Base-by-base conservation (phyloP, 2,888 invertebrate genomes). In the Troilus luridus region DNA sequence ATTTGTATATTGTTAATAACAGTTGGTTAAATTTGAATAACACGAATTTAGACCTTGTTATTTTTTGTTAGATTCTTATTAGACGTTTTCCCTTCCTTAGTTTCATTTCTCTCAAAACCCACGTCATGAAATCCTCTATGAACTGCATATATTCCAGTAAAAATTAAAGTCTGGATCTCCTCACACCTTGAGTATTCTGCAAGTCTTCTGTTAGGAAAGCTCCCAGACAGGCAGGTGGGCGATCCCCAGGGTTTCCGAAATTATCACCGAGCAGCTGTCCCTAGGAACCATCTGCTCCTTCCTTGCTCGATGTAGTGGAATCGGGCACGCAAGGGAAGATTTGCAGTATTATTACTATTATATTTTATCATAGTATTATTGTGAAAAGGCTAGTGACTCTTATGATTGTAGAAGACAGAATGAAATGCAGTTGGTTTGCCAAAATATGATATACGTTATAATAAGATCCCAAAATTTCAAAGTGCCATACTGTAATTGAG, bases 201-300 rank as follows among this genome's bases (percentile, higher is more conserved):
- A 12, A 24, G 21, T 12, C 67, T 14, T 14, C 41, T 41, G 27
- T 5, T 27, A 77, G 17, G 72, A 14, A 77, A 77, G 17, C 72
- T 7, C 3, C 9, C 41, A 77, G 41, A 41, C 41, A 77, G 27
- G 27, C 72, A 77, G 72, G 72, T 77, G 72, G 72, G 41, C 72
- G 9, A 67, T 77, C 72, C 72, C 41, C 17, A 19, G 72, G 72
- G 72, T 77, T 77, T 77, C 72, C 72, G 72, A 77, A 67, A 77
- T 77, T 77, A 77, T 41, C 72, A 24, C 27, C 12, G 17, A 41
- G 21, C 72, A 77, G 27, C 72, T 77, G 72, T 41, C 41, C 17
- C 19, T 21, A 77, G 27, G 41, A 41, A 77, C 27, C 72, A 77
- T 77, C 72, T 77, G 72, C 72, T 24, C 41, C 27, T 77, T 77